Evolutionary conservation across 2,113 vertebrate genomes (phyloP).

Genomic region (Elephantulus edwardii): DNA sequence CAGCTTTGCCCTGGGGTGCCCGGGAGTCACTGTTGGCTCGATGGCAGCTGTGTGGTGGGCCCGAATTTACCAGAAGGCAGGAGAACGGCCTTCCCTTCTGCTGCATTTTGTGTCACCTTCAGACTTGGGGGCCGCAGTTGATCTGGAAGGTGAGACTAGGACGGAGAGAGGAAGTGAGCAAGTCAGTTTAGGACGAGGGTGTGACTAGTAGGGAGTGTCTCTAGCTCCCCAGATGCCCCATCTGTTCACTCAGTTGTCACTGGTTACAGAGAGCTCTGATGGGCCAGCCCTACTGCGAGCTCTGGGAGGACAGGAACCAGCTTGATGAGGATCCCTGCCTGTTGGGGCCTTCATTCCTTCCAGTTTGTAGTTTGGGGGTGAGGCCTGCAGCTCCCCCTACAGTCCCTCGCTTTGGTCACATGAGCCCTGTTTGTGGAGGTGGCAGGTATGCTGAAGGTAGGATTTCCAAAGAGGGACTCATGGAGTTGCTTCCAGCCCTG

Average conservation of each 20-base stretch:
- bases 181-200: too few species aligned
- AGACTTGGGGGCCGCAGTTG: neutral
- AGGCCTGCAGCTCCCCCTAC: neutral
- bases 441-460: neutral
- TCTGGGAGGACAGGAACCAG: neutral
- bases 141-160: neutral
- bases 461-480: neutral
- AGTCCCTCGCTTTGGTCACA: neutral
- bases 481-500: neutral
- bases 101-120: neutral
- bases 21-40: neutral
- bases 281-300: neutral
- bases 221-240: neutral
- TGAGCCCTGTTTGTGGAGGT: neutral
- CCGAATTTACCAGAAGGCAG: neutral
- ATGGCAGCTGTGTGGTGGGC: neutral
- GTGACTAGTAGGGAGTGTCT: fast-evolving
- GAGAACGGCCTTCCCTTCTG: neutral
- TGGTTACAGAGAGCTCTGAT: fast-evolving
- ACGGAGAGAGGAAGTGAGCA: too few species aligned
- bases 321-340: neutral
- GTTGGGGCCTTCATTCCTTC: neutral
- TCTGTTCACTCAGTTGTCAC: neutral
- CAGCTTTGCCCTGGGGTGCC: neutral
- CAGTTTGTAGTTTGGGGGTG: fast-evolving